Base-by-base conservation (phyloP, 2,797 vertebrate species). In the Poecile montanus region DNA sequence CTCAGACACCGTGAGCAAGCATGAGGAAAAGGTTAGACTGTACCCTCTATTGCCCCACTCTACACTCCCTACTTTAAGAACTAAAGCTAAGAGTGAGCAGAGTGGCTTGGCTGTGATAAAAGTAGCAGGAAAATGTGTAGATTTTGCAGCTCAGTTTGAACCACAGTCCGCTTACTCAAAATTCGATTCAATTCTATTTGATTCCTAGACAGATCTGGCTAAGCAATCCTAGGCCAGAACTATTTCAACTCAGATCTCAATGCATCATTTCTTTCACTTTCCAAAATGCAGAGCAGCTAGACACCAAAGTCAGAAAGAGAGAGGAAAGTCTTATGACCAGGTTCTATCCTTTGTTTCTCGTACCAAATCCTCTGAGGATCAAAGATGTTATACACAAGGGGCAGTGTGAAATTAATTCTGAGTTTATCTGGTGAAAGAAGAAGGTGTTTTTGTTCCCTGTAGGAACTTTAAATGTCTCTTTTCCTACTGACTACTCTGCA, bases 281-380 rank as follows among this genome's bases (percentile, higher is more conserved):
- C 54, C 47, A 65, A 79, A 89, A 56, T 13, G 5, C 29, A 53
- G 58, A 81, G 27, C 18, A 75, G 20, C 15, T 45, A 13, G 21
- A 32, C 10, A 51, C 4, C 15, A 82, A 61, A 83, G 57, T 58
- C 54, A 79, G 36, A 60, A 91, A 25, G 7, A 19, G 7, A 42
- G 3, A 29, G 13, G 32, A 20, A 36, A 27, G 0, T 20, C 11
- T 17, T 32, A 17, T 22, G 25, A 11, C 2, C 7, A 4, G 3
- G 5, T 48, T 87, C 40, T 45, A 13, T 12, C 13, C 85, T 75
- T 70, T 71, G 5, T 82, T 89, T 73, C 71, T 88, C 19, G 15
- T 16, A 27, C 27, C 47, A 4, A 53, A 4, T 29, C 30, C 13
- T 62, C 60, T 47, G 6, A 66, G 56, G n/a, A 51, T 44, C 27